Percentiles rank a stretch among this genome's conserved stretches.
phyloP scores from a whole-genome alignment of 2,113 vertebrate genomes.

The Hypomesus transpacificus region DNA sequence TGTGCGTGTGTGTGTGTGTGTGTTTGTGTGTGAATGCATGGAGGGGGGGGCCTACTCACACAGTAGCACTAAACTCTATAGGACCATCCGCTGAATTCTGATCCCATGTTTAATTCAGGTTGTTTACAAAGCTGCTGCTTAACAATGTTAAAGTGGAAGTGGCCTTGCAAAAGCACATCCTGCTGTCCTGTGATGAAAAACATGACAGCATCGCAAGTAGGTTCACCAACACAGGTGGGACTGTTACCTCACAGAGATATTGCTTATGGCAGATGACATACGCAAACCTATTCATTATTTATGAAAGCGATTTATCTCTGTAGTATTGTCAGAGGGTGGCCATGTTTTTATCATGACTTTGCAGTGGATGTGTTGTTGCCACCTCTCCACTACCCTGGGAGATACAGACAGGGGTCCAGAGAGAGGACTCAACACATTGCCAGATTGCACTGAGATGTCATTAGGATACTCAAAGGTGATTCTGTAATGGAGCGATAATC shows the following conservation, averaged over 20 bases:
- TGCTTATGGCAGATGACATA: not conserved
- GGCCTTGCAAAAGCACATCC: not conserved
- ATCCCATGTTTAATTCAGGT: slow-evolving; percentile 5
- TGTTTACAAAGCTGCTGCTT: not conserved
- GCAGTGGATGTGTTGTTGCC: not conserved
- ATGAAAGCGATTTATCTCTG: not conserved
- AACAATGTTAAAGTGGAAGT: not conserved
- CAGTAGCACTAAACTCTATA: not conserved
- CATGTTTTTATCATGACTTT: slow-evolving; percentile 13
- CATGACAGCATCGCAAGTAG: too few relatives aligned
- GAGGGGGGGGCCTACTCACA: too few relatives aligned
- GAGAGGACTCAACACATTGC: not conserved
- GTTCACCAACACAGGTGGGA: too few relatives aligned
- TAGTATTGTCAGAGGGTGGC: not conserved
- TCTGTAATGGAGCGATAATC: slow-evolving; percentile 23
- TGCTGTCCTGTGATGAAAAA: too few relatives aligned
- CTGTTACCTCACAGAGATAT: not conserved
- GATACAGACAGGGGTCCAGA: not conserved
- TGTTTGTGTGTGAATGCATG: too few relatives aligned
- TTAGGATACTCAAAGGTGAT: slow-evolving; percentile 9
- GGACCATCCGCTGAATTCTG: not conserved
- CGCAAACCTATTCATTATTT: not conserved
- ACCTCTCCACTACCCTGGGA: not conserved
- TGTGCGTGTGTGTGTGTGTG: too few relatives aligned
- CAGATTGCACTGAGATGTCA: slow-evolving; percentile 13